Percentiles rank a stretch among this genome's conserved stretches.
Conservation (phyloP, 2,888 invertebrate species). For the Cephus rjabovi region DNA sequence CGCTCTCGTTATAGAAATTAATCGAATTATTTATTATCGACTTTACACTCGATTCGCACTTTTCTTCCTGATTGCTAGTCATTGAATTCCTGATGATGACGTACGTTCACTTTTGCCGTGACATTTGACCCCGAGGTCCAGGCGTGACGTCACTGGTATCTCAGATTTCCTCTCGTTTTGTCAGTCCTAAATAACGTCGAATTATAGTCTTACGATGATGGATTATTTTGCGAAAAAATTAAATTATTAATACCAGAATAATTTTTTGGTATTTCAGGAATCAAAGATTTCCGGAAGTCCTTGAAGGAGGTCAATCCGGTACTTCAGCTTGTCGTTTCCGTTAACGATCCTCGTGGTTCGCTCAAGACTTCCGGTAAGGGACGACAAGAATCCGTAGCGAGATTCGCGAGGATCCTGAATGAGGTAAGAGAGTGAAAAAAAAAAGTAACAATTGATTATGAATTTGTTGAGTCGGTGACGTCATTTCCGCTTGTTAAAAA, state of each 20-base stretch:
- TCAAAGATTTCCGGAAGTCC: slow-evolving; percentile 46
- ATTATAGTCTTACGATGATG: neutral
- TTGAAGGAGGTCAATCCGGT: slow-evolving; percentile 52
- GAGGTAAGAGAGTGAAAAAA: slow-evolving; percentile 43
- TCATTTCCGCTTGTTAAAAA: no score
- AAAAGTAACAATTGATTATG: no score
- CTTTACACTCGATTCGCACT: no score
- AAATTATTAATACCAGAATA: neutral
- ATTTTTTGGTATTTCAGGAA: slow-evolving; percentile 37
- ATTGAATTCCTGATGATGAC: no score
- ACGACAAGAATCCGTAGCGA: slow-evolving; percentile 46
- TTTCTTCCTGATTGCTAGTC: no score
- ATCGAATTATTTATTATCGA: no score
- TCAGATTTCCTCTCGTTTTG: no score
- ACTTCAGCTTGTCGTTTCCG: slow-evolving; percentile 52
- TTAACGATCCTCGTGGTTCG: slow-evolving; percentile 46
- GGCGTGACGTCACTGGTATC: no score
- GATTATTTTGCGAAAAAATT: neutral
- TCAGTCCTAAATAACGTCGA: neutral
- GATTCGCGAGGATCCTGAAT: slow-evolving; percentile 45
- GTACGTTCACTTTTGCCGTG: no score
- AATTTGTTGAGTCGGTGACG: no score
- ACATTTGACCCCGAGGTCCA: no score
- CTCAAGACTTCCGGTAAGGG: slow-evolving; percentile 48
- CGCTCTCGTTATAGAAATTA: no score